Evolutionary conservation across 2,888 invertebrate species (phyloP).

Genomic region (Aporophyla lueneburgensis): DNA sequence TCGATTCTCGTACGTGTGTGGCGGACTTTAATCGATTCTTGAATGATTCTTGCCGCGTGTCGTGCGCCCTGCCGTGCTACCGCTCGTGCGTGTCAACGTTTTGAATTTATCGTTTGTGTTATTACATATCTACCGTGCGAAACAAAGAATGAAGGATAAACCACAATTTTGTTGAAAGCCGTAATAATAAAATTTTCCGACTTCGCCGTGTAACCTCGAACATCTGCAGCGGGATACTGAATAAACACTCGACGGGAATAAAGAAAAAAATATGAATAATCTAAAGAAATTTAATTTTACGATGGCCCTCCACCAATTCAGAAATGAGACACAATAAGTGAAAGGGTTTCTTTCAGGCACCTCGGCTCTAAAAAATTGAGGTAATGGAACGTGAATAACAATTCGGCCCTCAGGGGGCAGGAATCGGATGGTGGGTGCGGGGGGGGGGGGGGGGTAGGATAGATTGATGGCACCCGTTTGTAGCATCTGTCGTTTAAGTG

Average conservation of each 20-base stretch:
- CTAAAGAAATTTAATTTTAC: conserved; percentile 85
- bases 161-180: conserved; percentile 29
- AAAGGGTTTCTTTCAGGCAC: conserved; percentile 89
- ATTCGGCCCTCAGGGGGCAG: conserved; percentile 82
- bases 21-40: conserved; percentile 84
- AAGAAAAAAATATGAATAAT: conserved; percentile 79
- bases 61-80: conserved; percentile 61
- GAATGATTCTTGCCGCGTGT: conserved; percentile 81
- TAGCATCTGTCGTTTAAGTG: conserved; percentile 90
- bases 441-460: conserved; percentile 71
- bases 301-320: conserved; percentile 84
- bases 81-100: conserved; percentile 69
- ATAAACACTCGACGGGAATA: conserved; percentile 66
- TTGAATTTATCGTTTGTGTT: conserved; percentile 71
- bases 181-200: conserved; percentile 58
- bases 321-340: conserved; percentile 87
- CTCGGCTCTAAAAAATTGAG: conserved; percentile 89
- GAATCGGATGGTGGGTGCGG: conserved; percentile 67
- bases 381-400: conserved; percentile 91
- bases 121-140: conserved; percentile 40
- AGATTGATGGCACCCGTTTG: conserved; percentile 90
- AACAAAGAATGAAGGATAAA: conserved; percentile 42
- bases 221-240: conserved; percentile 66
- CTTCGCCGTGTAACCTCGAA: conserved; percentile 66
- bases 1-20: conserved; percentile 83